Conservation (phyloP, 1,140 invertebrate species). For the Lucilia sericata region DNA sequence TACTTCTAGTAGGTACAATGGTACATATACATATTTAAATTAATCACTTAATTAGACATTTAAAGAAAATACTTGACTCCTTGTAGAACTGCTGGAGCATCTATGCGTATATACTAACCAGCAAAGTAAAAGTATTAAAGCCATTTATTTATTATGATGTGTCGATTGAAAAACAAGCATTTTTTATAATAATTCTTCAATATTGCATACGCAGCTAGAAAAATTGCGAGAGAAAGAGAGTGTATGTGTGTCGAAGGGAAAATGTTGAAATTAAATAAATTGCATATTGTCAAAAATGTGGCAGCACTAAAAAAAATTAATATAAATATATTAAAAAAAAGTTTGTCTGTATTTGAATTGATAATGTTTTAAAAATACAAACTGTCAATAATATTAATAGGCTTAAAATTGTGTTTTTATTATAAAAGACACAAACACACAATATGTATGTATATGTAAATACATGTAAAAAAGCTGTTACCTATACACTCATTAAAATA, state of each 20-base stretch:
- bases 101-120: not conserved
- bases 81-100: too few species aligned
- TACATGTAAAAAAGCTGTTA: too few species aligned
- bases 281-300: slow-evolving; percentile 17
- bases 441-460: too few species aligned
- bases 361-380: slow-evolving; percentile 31
- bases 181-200: not conserved
- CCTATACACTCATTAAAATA: too few species aligned
- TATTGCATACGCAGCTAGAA: not conserved
- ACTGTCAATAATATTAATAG: slow-evolving; percentile 36
- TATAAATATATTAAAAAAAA: slow-evolving; percentile 5
- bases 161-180: slow-evolving; percentile 27
- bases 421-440: not conserved
- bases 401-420: slow-evolving; percentile 22
- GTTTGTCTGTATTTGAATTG: slow-evolving; percentile 37
- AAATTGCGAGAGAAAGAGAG: not conserved
- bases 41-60: too few species aligned
- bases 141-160: slow-evolving; percentile 38
- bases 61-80: too few species aligned
- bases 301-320: not conserved
- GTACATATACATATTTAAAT: too few species aligned
- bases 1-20: too few species aligned
- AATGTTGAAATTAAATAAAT: slow-evolving; percentile 6
- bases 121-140: not conserved
- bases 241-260: not conserved